These are phyloP conservation scores for Harlomillsia oculata DNA, from an alignment of 1,140 invertebrate genomes.

Conservation along the genomic window DNA sequence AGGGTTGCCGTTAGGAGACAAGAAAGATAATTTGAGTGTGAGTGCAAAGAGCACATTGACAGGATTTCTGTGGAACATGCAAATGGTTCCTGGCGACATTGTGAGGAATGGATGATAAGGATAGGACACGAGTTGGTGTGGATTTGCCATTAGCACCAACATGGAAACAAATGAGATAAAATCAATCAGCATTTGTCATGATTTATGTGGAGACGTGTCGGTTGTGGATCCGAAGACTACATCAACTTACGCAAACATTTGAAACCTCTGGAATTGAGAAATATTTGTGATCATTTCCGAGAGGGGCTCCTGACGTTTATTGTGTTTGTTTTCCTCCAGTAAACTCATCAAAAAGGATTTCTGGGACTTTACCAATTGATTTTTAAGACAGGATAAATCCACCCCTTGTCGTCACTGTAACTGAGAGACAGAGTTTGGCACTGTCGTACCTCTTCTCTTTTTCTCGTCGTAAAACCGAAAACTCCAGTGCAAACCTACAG, in stretches of 20 bases:
- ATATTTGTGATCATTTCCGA: slow-evolving; percentile 35
- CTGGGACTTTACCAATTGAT: slow-evolving; percentile 25
- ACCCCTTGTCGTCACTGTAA: slow-evolving; percentile 17
- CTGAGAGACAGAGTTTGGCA: no score
- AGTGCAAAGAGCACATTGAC: no score
- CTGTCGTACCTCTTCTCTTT: no score
- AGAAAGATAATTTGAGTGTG: no score
- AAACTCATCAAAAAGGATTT: slow-evolving; percentile 19
- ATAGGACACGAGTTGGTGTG: not conserved
- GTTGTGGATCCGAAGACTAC: not conserved
- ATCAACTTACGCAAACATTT: slow-evolving; percentile 10
- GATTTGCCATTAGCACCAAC: no score
- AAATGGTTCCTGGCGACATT: not conserved
- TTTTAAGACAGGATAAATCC: slow-evolving; percentile 24
- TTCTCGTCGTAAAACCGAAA: no score
- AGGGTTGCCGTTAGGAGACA: no score
- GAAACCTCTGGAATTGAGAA: slow-evolving; percentile 32
- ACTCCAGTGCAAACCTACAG: no score
- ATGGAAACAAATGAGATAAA: slow-evolving; percentile 5
- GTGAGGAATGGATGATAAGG: not conserved
- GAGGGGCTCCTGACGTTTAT: slow-evolving; percentile 17
- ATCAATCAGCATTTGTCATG: slow-evolving; percentile 24
- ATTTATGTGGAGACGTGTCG: slow-evolving; percentile 3
- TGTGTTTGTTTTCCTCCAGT: slow-evolving; percentile 24
- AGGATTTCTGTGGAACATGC: no score